Evolutionary conservation across 1,140 invertebrate genomes (phyloP).

Genomic region (Acromyrmex echinatior): DNA sequence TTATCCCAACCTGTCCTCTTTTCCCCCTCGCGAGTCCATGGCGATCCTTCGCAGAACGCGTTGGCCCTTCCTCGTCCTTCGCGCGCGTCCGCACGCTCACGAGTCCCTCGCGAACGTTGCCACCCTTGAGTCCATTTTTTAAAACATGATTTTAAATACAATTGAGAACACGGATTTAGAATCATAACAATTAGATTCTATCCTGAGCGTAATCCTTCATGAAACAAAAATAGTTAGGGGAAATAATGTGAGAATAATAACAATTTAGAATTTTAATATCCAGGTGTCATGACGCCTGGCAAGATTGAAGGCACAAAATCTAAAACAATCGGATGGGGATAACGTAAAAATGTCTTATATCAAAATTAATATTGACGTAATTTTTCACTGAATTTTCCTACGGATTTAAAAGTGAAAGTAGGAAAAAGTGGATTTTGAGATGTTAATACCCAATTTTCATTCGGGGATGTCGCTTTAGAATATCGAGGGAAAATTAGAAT

Average conservation of each 20-base stretch:
- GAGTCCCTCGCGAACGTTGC: neutral
- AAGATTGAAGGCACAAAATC: too few relatives aligned
- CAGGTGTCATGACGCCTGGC: too few relatives aligned
- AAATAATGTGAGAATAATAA: too few relatives aligned
- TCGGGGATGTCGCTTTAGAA: neutral
- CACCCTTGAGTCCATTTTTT: neutral
- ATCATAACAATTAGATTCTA: neutral
- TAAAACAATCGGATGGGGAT: too few relatives aligned
- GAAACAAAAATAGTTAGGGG: neutral
- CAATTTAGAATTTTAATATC: too few relatives aligned
- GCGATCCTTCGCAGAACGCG: constrained; percentile 73
- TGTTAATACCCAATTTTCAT: neutral
- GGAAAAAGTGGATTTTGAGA: neutral
- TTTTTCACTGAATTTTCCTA: neutral
- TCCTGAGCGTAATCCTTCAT: neutral
- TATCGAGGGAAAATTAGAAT: neutral
- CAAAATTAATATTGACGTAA: neutral
- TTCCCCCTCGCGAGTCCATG: constrained; percentile 72
- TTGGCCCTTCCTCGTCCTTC: constrained; percentile 44
- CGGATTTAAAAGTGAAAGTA: neutral
- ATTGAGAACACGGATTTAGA: constrained; percentile 1
- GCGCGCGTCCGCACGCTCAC: constrained; percentile 2
- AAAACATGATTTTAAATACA: neutral
- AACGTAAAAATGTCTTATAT: too few relatives aligned
- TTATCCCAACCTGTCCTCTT: constrained; percentile 72